Evolutionary conservation across 2,888 invertebrate species (phyloP).

Genomic region (Xestia sexstrigata): DNA sequence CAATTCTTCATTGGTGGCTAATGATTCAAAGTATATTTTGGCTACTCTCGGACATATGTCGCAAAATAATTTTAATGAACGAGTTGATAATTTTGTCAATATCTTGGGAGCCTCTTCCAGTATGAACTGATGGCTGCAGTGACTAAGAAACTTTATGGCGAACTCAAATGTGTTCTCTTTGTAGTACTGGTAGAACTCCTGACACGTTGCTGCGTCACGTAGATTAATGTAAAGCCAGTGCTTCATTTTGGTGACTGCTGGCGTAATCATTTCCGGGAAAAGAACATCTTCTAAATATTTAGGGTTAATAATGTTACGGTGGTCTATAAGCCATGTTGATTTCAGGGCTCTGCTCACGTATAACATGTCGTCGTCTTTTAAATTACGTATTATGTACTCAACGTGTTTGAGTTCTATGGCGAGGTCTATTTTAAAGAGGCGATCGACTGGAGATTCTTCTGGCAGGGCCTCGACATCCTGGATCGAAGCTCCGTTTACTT

Average conservation of each 20-base stretch:
- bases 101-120: constrained; percentile 68
- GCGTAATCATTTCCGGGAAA: constrained; percentile 79
- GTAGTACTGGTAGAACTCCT: constrained; percentile 79
- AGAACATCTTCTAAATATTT: constrained; percentile 75
- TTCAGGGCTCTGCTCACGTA: constrained; percentile 81
- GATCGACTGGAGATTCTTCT: constrained; percentile 75
- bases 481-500: constrained; percentile 23
- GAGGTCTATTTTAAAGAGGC: constrained; percentile 81
- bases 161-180: constrained; percentile 66
- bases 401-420: constrained; percentile 76
- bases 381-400: constrained; percentile 76
- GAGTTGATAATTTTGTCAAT: constrained; percentile 72
- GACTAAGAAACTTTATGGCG: constrained; percentile 75
- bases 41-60: constrained; percentile 74
- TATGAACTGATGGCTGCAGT: constrained; percentile 74
- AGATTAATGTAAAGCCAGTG: constrained; percentile 74
- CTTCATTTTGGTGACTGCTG: constrained; percentile 75
- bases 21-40: constrained; percentile 74
- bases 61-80: constrained; percentile 74
- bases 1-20: constrained; percentile 66
- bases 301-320: constrained; percentile 77
- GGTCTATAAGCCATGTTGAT: constrained; percentile 77
- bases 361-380: constrained; percentile 81
- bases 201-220: constrained; percentile 70
- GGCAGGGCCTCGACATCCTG: constrained; percentile 59